Evolutionary conservation across 2,797 vertebrate species (phyloP), one percentile per base, ranked within the genome.

Genomic region (Pelobates cultripes): DNA sequence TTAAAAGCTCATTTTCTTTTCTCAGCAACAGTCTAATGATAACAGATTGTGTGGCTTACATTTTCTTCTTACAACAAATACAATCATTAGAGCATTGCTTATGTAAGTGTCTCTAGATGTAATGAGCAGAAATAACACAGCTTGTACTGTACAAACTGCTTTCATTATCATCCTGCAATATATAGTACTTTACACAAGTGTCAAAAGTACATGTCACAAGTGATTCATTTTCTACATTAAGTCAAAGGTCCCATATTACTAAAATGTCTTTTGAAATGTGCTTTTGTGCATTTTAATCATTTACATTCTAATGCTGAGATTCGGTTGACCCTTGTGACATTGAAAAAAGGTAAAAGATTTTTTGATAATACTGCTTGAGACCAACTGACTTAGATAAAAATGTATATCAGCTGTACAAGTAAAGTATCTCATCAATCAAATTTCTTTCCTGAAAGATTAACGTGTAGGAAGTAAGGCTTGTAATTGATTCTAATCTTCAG

Each of bases 21-120:
- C 68, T 64, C 44, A 71, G 41, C 45, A 7, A n/a, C 55, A 41
- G 14, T 17, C 69, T 81, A 75, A 81, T 81, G 66, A 70, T 71
- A 77, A 82, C 80, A 81, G 68, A 81, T 71, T 81, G 73, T 77
- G 68, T 71, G 40, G 15, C 44, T 81, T 75, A 75, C 68, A 55
- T 70, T 75, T 81, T 75, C 66, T 8, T 63, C 15, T 42, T 76
- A 41, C 44, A 63, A 81, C 55, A 76, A 81, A 77, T 55, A 44
- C 41, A 77, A 82, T 71, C 68, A 76, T 55, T 71, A 72, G 12
- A 44, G 60, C 40, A 53, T 28, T 66, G 41, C 57, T 71, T 82
- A n/a, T 8, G 45, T 67, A 76, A 76, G 73, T 51, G 45, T 66
- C 57, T 76, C 40, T 3, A 43, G 28, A 55, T 73, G n/a, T 41